Evolutionary conservation across 2,113 vertebrate genomes (phyloP).

Genomic region (Pampusana beccarii): DNA sequence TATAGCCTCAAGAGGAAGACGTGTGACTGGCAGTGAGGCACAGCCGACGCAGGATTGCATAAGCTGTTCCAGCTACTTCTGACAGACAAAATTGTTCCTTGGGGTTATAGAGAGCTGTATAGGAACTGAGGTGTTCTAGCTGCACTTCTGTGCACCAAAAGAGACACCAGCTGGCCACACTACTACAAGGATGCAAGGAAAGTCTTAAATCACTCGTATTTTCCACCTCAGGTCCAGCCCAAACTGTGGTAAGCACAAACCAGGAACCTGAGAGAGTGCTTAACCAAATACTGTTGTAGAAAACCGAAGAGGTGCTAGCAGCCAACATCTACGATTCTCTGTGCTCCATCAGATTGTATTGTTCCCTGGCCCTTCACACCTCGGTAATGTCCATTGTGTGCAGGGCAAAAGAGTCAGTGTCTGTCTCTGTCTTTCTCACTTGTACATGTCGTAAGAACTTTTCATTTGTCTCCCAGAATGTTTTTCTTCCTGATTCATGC

Average conservation of each 20-base stretch:
- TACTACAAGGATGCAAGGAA: neutral
- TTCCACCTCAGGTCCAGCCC: neutral
- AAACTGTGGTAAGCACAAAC: neutral
- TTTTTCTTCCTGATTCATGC: neutral
- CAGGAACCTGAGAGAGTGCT: neutral
- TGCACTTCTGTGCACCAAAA: neutral
- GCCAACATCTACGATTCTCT: neutral
- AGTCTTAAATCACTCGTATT: neutral
- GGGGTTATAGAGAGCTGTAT: neutral
- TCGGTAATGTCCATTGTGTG: neutral
- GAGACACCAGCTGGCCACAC: neutral
- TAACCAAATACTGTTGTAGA: neutral
- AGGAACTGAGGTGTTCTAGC: neutral
- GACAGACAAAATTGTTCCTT: neutral
- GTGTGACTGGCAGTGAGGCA: neutral
- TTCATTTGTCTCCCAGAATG: neutral
- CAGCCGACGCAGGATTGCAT: neutral
- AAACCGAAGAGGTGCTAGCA: neutral
- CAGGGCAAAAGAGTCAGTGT: neutral
- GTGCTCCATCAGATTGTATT: neutral
- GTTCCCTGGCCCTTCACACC: neutral
- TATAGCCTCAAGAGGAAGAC: neutral
- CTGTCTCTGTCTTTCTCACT: neutral
- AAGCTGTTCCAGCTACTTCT: neutral
- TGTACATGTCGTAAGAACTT: accelerated